Conservation (phyloP, 2,113 vertebrate species). For the Leptocoma aspasia region DNA sequence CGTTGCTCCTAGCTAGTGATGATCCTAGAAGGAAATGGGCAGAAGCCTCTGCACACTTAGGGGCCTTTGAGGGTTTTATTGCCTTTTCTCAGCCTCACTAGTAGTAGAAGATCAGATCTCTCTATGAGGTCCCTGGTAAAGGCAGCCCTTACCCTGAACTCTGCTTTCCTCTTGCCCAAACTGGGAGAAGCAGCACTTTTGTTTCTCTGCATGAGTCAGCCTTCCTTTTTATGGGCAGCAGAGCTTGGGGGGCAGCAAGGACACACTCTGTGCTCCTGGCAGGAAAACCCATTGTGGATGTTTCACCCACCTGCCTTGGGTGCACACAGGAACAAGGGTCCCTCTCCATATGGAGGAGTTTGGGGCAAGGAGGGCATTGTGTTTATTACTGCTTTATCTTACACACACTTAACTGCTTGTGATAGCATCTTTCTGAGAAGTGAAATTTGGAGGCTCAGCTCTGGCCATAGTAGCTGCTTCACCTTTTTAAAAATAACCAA, state of each 20-base stretch:
- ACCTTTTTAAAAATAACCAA: neutral
- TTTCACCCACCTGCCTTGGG: neutral
- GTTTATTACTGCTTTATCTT: neutral
- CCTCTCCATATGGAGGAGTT: fast-evolving
- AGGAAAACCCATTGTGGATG: fast-evolving
- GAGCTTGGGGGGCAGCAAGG: neutral
- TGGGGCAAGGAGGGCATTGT: neutral
- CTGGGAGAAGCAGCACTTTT: neutral
- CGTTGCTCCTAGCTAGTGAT: neutral
- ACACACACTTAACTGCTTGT: neutral
- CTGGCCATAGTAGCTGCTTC: neutral
- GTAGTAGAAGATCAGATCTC: neutral
- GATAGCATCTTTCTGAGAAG: neutral
- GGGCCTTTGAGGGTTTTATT: neutral
- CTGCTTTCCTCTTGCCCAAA: neutral
- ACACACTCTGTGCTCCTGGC: fast-evolving
- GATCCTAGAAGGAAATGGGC: neutral
- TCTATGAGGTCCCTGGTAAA: neutral
- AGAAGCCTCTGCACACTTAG: neutral
- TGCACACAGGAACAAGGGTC: neutral
- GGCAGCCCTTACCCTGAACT: neutral
- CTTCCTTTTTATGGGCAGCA: neutral
- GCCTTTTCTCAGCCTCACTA: neutral
- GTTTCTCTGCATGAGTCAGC: neutral
- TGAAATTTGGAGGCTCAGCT: neutral